These are phyloP conservation scores for Microctonus aethiopoides DNA, from an alignment of 2,888 invertebrate species.

Conservation along the genomic window DNA sequence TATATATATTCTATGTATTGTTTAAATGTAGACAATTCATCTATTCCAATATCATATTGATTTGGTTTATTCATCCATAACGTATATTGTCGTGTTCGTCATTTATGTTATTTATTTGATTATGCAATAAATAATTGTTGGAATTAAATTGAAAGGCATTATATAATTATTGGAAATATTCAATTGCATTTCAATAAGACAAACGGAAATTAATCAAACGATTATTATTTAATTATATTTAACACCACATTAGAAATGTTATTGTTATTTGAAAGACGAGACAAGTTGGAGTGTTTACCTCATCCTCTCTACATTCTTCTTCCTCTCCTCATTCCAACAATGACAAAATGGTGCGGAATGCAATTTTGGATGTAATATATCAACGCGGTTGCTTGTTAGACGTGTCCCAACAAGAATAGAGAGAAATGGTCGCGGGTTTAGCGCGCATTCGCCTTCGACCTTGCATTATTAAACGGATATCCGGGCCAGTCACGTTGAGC, in stretches of 20 bases:
- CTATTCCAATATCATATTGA: background rate
- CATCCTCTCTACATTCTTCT: background rate
- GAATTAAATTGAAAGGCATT: background rate
- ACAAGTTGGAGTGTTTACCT: background rate
- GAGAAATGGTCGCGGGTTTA: slow-evolving; percentile 8
- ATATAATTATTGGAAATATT: background rate
- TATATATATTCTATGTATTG: background rate
- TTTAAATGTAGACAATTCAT: slow-evolving; percentile 27
- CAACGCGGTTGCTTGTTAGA: slow-evolving; percentile 36
- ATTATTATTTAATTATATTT: too few relatives aligned
- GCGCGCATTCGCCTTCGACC: background rate
- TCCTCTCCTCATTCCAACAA: background rate
- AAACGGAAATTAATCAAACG: too few relatives aligned
- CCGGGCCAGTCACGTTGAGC: slow-evolving; percentile 45
- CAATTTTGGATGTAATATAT: slow-evolving; percentile 56
- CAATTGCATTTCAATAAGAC: too few relatives aligned
- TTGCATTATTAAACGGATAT: slow-evolving; percentile 44
- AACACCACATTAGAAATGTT: too few relatives aligned
- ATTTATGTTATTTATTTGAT: background rate
- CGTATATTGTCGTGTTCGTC: background rate
- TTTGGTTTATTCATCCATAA: background rate
- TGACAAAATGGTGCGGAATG: slow-evolving; percentile 48
- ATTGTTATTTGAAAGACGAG: too few relatives aligned
- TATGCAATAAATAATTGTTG: too few relatives aligned
- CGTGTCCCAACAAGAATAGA: slow-evolving; percentile 23